These are phyloP conservation scores for Chascanopsetta lugubris DNA, from an alignment of 2,113 vertebrate genomes.

Conservation along the genomic window DNA sequence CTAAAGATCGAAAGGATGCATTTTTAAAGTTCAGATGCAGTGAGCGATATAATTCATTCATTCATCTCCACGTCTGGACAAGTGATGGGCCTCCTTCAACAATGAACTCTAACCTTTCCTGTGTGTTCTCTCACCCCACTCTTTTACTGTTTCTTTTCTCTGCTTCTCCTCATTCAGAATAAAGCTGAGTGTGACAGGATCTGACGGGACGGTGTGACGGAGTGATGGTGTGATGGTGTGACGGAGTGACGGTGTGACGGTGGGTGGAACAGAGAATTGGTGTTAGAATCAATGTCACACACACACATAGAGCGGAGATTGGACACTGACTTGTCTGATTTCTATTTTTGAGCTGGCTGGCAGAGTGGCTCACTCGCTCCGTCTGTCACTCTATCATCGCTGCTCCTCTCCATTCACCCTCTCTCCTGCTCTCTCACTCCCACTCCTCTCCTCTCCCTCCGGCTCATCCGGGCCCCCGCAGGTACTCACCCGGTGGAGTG, in stretches of 20 bases:
- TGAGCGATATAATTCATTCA: no score
- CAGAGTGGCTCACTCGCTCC: constrained; percentile 21
- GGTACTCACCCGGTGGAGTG: constrained; percentile 78
- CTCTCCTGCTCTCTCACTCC: constrained; percentile 2
- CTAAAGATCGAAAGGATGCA: no score
- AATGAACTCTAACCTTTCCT: no score
- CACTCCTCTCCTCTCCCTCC: background rate
- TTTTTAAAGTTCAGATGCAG: no score
- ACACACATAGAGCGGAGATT: background rate
- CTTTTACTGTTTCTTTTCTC: no score
- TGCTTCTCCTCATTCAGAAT: no score
- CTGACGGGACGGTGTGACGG: no score
- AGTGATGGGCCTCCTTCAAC: no score
- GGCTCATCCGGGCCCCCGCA: background rate
- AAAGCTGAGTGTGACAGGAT: no score
- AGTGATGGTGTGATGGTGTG: no score
- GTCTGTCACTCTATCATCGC: constrained; percentile 22
- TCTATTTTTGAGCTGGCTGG: constrained; percentile 41
- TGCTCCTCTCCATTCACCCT: background rate
- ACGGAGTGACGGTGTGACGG: constrained; percentile 77
- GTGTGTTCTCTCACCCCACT: no score
- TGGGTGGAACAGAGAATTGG: background rate
- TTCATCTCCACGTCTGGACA: no score
- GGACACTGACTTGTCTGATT: background rate
- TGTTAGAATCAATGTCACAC: constrained; percentile 7